Evolutionary conservation across 1,140 invertebrate species (phyloP).

Genomic region (Euura saliciscinereae): DNA sequence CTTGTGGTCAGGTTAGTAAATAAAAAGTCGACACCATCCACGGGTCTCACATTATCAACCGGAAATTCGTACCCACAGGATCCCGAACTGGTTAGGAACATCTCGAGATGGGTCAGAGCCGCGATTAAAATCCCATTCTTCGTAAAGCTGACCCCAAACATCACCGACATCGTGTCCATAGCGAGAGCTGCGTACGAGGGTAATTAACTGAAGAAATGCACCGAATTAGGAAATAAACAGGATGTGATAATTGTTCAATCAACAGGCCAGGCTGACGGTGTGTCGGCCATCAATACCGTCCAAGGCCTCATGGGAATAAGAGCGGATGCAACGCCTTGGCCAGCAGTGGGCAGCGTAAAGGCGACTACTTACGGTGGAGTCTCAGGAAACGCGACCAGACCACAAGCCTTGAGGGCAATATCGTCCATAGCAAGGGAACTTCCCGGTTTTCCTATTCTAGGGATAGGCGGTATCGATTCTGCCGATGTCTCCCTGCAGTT

Average conservation of each 20-base stretch:
- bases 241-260: conserved; percentile 17
- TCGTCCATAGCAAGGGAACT: conserved; percentile 83
- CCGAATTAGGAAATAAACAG: not conserved
- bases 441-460: conserved; percentile 91
- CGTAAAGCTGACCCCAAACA: conserved; percentile 97
- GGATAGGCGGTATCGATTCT: conserved; percentile 96
- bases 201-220: conserved; percentile 37
- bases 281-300: conserved; percentile 97
- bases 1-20: conserved; percentile 86
- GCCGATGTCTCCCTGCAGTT: conserved; percentile 94
- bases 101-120: conserved; percentile 87
- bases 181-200: conserved; percentile 91
- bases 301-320: conserved; percentile 90
- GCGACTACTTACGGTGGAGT: conserved; percentile 95
- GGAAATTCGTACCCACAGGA: conserved; percentile 63
- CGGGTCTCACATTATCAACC: not conserved
- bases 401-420: conserved; percentile 89
- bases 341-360: conserved; percentile 80
- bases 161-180: conserved; percentile 90
- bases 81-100: conserved; percentile 84
- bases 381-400: conserved; percentile 94
- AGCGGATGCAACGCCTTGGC: conserved; percentile 86
- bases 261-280: conserved; percentile 87
- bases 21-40: not conserved
- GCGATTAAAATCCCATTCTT: conserved; percentile 96